Percentiles rank a stretch among this genome's conserved stretches.
phyloP scores from a whole-genome alignment of 1,140 invertebrate genomes.

The Drosophila murphyi region DNA sequence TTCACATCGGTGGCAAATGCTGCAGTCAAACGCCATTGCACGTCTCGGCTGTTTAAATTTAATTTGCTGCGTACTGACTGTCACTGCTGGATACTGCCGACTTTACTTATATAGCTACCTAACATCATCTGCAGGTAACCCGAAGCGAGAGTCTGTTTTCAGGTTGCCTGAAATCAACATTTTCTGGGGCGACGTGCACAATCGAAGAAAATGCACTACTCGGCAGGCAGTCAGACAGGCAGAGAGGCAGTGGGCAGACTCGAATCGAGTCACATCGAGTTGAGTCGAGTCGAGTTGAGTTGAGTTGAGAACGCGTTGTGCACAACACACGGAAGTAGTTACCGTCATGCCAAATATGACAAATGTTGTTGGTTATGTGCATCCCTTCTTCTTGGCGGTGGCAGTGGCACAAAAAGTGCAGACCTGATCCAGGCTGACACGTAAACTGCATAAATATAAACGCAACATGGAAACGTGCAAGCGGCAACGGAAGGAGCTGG shows the following conservation, averaged over 20 bases:
- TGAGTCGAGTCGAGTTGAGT: neutral
- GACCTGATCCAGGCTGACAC: slow-evolving; percentile 59
- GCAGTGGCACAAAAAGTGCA: slow-evolving; percentile 45
- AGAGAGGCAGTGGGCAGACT: neutral
- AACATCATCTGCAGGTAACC: neutral
- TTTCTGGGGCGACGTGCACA: slow-evolving; percentile 67
- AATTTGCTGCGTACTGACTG: slow-evolving; percentile 59
- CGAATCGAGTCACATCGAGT: neutral
- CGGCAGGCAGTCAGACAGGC: neutral
- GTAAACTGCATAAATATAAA: slow-evolving; percentile 82
- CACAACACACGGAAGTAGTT: slow-evolving; percentile 74
- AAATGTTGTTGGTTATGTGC: slow-evolving; percentile 53
- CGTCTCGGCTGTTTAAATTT: slow-evolving; percentile 79
- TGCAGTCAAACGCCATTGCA: slow-evolving; percentile 55
- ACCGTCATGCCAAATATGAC: slow-evolving; percentile 82
- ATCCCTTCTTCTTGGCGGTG: neutral
- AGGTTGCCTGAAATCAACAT: slow-evolving; percentile 80
- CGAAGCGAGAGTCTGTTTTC: slow-evolving; percentile 50
- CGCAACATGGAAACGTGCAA: slow-evolving; percentile 68
- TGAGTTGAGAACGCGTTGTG: neutral
- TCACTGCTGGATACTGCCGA: slow-evolving; percentile 1
- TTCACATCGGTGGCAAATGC: slow-evolving; percentile 44
- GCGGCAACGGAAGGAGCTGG: slow-evolving; percentile 20
- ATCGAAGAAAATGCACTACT: slow-evolving; percentile 73
- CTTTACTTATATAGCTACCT: no score